Conservation (phyloP, 2,113 vertebrate species). For the Rhinogobius similis region DNA sequence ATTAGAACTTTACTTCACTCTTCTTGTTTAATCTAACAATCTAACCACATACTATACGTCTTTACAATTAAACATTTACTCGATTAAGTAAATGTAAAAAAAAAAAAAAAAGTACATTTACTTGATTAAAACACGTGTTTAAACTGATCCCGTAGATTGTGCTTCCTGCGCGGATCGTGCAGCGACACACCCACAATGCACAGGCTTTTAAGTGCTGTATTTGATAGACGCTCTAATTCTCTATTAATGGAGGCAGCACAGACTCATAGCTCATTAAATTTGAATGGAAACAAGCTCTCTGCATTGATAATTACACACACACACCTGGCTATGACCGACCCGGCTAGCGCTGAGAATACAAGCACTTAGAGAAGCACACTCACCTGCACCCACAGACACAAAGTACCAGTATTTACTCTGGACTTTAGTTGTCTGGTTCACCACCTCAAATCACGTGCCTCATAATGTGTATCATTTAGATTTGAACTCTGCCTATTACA, state of each 20-base stretch:
- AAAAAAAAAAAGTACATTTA: too few species aligned
- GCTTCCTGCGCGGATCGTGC: conserved; percentile 14
- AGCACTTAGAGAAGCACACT: conserved; percentile 34
- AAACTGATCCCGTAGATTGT: too few species aligned
- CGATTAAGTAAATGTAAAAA: too few species aligned
- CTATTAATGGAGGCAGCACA: conserved; percentile 71
- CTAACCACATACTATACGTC: too few species aligned
- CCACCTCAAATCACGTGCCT: neutral
- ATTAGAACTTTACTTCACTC: too few species aligned
- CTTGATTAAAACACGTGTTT: too few species aligned
- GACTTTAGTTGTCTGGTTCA: neutral
- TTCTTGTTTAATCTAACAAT: too few species aligned
- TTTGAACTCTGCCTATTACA: neutral
- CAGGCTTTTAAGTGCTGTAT: conserved; percentile 53
- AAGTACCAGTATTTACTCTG: conserved; percentile 1
- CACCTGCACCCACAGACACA: conserved; percentile 30
- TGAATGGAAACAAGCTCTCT: conserved; percentile 72
- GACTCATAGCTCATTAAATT: conserved; percentile 76
- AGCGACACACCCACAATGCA: conserved; percentile 44
- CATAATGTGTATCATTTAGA: neutral
- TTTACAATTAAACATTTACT: too few species aligned
- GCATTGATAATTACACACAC: conserved; percentile 67
- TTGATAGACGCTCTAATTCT: conserved; percentile 73
- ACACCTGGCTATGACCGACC: conserved; percentile 49
- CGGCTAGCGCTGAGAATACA: conserved; percentile 38